Evolutionary conservation across 2,113 vertebrate genomes (phyloP).

Genomic region (Tragelaphus imberbis): DNA sequence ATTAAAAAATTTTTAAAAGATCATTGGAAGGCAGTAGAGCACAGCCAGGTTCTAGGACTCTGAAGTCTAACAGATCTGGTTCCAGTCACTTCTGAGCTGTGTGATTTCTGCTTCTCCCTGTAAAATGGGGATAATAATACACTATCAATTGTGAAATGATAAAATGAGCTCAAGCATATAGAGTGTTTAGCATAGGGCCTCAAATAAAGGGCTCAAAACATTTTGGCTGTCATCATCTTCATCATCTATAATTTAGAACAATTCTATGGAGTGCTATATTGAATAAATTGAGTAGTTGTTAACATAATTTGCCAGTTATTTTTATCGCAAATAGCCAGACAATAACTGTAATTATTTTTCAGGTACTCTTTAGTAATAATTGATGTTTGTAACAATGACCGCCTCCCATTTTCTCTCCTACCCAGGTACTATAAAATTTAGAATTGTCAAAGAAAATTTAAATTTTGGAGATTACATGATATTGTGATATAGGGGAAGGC

Average conservation of each 20-base stretch:
- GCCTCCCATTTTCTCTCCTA: background rate
- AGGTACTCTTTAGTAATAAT: background rate
- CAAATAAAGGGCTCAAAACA: background rate
- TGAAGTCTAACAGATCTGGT: background rate
- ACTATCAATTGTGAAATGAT: background rate
- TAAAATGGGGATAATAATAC: background rate
- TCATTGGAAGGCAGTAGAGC: background rate
- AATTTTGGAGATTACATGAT: background rate
- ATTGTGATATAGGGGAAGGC: background rate
- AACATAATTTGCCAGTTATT: background rate
- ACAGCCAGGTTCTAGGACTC: background rate
- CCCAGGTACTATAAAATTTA: background rate
- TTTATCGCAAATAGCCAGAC: background rate
- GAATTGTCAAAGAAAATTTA: background rate
- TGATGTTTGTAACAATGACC: background rate
- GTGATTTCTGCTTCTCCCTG: background rate
- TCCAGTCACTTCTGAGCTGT: background rate
- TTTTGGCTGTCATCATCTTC: background rate
- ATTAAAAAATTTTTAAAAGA: accelerated
- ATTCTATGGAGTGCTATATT: background rate
- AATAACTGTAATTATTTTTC: background rate
- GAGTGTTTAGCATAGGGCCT: background rate
- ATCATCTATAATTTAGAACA: slow-evolving; percentile 3
- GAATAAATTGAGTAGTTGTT: background rate
- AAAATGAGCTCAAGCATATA: background rate